Base-by-base conservation (phyloP, 2,113 vertebrate genomes). In the Thalassoma bifasciatum region DNA sequence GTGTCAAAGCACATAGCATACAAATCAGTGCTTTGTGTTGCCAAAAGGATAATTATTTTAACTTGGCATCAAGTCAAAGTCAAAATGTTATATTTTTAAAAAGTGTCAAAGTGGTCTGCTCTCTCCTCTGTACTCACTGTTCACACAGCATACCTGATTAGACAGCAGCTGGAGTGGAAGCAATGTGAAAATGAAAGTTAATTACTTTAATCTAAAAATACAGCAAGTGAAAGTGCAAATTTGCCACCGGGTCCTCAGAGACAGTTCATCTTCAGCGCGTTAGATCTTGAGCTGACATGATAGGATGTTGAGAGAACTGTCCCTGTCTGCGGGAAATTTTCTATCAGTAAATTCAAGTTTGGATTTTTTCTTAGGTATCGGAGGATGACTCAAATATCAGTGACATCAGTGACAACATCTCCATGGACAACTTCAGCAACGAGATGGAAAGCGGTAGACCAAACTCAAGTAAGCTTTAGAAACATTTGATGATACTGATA, bases 361-460 rank as follows among this genome's bases (percentile, higher is more conserved):
- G 42, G 56, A 58, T 46, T 46, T 4, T 76, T 78, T 88, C 88
- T 61, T 50, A 99, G 98, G 93, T 92, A 69, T 99, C 98, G 1
- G 98, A 99, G 58, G 97, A 98, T 86, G 98, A 98, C 65, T 99
- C 98, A 0, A 97, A 98, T 26, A 96, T 95, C 76, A 99, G 98
- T 80, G 98, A 99, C 88, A 89, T 99, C 85, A 99, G 98, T 89
- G 98, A 99, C 89, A 99, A 98, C 61, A 90, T 95, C 77, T 99
- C 98, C 21, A 92, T 98, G 92, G 97, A 98, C 88, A 97, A 97
- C 88, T 93, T 97, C 77, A 96, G 94, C 89, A 97, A 96, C 22
- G 95, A 96, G 52, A 93, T 92, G 22, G 96, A 97, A 62, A 93
- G 89, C 82, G 95, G 96, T 87, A 95, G 95, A 83, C 94, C 95